phyloP scores from a whole-genome alignment of 2,113 vertebrate genomes.

The Thinocorus orbignyianus region DNA sequence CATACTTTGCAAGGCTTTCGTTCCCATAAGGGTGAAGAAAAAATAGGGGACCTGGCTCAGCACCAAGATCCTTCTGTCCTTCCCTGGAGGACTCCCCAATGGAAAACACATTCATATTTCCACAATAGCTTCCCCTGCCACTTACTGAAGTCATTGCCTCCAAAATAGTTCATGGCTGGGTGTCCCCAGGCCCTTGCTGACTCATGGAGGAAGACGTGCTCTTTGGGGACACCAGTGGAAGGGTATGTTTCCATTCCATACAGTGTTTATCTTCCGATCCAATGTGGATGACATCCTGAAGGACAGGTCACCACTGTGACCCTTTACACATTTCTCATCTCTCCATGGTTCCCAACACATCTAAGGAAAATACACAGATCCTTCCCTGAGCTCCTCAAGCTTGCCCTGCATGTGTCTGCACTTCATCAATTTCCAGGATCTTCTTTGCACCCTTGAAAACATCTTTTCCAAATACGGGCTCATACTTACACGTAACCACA shows the following conservation, averaged over 20 bases:
- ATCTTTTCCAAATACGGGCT: not conserved
- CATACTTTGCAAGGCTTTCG: slow-evolving; percentile 63
- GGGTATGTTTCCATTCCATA: slow-evolving; percentile 53
- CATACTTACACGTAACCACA: not conserved
- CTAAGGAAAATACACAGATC: not conserved
- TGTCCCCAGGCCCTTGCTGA: slow-evolving; percentile 59
- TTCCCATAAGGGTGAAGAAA: slow-evolving; percentile 62
- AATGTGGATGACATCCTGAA: slow-evolving; percentile 26
- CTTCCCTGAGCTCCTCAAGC: not conserved
- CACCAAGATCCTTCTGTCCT: slow-evolving; percentile 55
- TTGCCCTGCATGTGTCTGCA: not conserved
- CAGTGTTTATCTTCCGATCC: slow-evolving; percentile 21
- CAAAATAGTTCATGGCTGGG: slow-evolving; percentile 43
- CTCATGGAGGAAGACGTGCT: slow-evolving; percentile 38
- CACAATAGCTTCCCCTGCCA: slow-evolving; percentile 60
- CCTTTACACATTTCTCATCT: slow-evolving; percentile 48
- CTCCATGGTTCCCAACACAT: not conserved
- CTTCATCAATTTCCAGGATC: not conserved
- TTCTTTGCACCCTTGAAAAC: not conserved
- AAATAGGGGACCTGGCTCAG: slow-evolving; percentile 37
- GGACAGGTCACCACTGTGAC: slow-evolving; percentile 40
- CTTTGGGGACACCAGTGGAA: slow-evolving; percentile 18
- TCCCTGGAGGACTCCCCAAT: slow-evolving; percentile 59
- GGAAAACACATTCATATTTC: slow-evolving; percentile 67
- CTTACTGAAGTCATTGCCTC: slow-evolving; percentile 59